Evolutionary conservation across 2,888 invertebrate genomes (phyloP).

Genomic region (Petrolisthes manimaculis): DNA sequence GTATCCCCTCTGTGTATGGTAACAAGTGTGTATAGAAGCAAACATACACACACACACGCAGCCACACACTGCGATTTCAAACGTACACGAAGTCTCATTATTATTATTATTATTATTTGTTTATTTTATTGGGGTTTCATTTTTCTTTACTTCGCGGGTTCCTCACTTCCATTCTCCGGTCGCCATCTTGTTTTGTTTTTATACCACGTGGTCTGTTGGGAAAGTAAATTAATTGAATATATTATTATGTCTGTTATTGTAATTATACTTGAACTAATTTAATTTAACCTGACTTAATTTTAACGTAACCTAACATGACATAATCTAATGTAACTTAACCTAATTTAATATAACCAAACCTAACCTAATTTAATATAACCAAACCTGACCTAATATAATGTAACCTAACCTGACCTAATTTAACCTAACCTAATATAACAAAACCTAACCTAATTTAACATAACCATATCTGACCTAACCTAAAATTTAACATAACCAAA

Average conservation of each 20-base stretch:
- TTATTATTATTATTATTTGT: not conserved
- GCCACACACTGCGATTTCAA: not conserved
- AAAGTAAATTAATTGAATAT: too few species aligned
- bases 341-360: too few species aligned
- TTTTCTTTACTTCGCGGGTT: too few species aligned
- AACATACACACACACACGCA: not conserved
- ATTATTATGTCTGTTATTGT: too few species aligned
- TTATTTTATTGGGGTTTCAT: too few species aligned
- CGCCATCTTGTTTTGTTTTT: not conserved
- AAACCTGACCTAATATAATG: too few species aligned
- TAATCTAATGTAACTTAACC: too few species aligned
- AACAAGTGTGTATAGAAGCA: not conserved
- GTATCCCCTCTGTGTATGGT: not conserved
- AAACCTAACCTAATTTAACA: not conserved
- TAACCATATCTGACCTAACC: conserved; percentile 11
- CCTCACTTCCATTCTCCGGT: not conserved
- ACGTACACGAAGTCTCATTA: not conserved
- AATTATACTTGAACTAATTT: too few species aligned
- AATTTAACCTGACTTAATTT: not conserved
- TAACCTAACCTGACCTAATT: too few species aligned
- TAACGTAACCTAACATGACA: too few species aligned
- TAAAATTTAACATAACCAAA: conserved; percentile 4
- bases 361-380: too few species aligned
- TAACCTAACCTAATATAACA: too few species aligned
- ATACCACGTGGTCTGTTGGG: not conserved